Base-by-base conservation (phyloP, 2,888 invertebrate genomes). In the Dinocampus coccinellae region DNA sequence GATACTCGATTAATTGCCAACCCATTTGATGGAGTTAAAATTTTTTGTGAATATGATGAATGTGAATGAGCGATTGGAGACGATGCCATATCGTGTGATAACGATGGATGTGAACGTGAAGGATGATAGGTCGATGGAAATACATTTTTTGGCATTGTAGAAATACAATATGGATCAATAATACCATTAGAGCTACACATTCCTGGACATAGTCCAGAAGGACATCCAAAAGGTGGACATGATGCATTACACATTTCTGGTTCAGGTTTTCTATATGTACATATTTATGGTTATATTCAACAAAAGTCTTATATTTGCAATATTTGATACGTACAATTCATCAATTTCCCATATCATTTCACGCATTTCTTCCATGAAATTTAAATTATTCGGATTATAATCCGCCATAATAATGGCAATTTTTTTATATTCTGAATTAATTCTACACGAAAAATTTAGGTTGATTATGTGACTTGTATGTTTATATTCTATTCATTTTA, bases 171-270 rank as follows among this genome's bases (percentile, higher is more conserved):
- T 11, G 83, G 72, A 69, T 83, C 81, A 62, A 77, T 79, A 16
- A 72, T 63, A n/a, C 78, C 79, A 2, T 78, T 72, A 53, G 76
- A 75, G 20, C 77, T 79, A 55, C 80, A 82, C 67, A 80, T 75
- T 24, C 83, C 83, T n/a, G 81, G 82, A 69, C 82, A 84, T 2
- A 83, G 81, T 55, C 83, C 84, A 39, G 70, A 72, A 67, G 83
- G 80, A 65, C 83, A 83, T 16, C 83, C 83, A 0, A 82, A 74
- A 33, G 84, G 82, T 34, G 84, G 83, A 62, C 84, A 84, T 47
- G 79, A 77, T 6, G 75, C 60, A 34, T 84, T 84, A 60, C 83
- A 84, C 0, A 78, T 69, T 72, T 84, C 83, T 29, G 84, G 82
- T 55, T 84, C 83, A 13, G 80, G 81, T 65, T 81, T 79, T 53